Evolutionary conservation across 1,140 invertebrate genomes (phyloP).

Genomic region (Hypothenemus hampei): DNA sequence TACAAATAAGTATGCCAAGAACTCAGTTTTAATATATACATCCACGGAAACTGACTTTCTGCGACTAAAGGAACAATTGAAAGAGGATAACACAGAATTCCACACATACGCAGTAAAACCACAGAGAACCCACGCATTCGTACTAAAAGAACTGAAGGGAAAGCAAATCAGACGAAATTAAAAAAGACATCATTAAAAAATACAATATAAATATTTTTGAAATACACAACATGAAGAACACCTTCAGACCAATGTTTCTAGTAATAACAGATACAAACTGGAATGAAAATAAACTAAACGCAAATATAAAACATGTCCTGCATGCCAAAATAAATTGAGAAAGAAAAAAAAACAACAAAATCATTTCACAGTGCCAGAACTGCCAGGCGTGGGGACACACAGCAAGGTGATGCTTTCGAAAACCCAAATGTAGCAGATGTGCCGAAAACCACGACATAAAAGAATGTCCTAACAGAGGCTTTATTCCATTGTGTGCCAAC

Average conservation of each 20-base stretch:
- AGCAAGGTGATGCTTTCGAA: constrained; percentile 17
- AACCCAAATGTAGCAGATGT: constrained; percentile 33
- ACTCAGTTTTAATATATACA: background rate
- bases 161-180: background rate
- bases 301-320: too few relatives aligned
- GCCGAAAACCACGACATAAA: constrained; percentile 25
- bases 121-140: constrained; percentile 13
- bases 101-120: constrained; percentile 8
- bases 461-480: background rate
- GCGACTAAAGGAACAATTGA: background rate
- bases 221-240: constrained; percentile 2
- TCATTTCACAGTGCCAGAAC: constrained; percentile 31
- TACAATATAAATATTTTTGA: background rate
- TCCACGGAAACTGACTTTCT: background rate
- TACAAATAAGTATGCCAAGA: constrained; percentile 2
- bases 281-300: too few relatives aligned
- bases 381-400: constrained; percentile 37
- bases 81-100: constrained; percentile 1
- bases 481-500: constrained; percentile 11
- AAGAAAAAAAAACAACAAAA: constrained; percentile 4
- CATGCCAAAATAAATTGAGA: constrained; percentile 2
- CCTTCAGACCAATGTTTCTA: background rate
- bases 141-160: constrained; percentile 4
- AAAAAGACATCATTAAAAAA: background rate
- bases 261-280: background rate